Conservation (phyloP, 1,140 invertebrate species). For the Holcopasites calliopsidis region DNA sequence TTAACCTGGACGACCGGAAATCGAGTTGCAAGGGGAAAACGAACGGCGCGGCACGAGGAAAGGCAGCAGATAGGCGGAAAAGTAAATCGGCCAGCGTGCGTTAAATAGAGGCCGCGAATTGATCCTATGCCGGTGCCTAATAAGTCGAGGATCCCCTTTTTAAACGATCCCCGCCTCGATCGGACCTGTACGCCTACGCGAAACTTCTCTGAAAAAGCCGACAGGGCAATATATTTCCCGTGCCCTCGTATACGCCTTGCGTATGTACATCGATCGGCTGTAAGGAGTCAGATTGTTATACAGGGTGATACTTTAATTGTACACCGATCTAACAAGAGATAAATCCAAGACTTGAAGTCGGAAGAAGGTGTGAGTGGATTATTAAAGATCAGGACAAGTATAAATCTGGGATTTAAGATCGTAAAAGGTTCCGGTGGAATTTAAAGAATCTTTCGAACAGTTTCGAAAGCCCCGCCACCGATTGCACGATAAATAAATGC, state of each 20-base stretch:
- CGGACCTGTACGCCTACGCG: slow-evolving; percentile 54
- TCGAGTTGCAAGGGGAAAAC: neutral
- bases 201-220: slow-evolving; percentile 64
- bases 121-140: slow-evolving; percentile 65
- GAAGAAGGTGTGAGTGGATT: too few relatives aligned
- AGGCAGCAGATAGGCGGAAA: slow-evolving; percentile 15
- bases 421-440: too few relatives aligned
- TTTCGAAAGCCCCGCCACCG: too few relatives aligned
- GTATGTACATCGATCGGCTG: slow-evolving; percentile 51
- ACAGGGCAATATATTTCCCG: slow-evolving; percentile 63
- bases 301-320: neutral
- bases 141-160: slow-evolving; percentile 64
- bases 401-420: too few relatives aligned
- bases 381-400: too few relatives aligned
- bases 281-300: neutral
- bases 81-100: slow-evolving; percentile 45
- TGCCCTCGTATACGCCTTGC: slow-evolving; percentile 45
- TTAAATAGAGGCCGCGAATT: slow-evolving; percentile 57
- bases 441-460: too few relatives aligned
- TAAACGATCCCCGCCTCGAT: slow-evolving; percentile 37
- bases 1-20: slow-evolving; percentile 1
- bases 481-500: too few relatives aligned
- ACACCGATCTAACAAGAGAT: too few relatives aligned
- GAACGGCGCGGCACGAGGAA: neutral
- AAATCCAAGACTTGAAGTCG: neutral